Evolutionary conservation across 2,888 invertebrate genomes (phyloP).

Genomic region (Dione vanillae): DNA sequence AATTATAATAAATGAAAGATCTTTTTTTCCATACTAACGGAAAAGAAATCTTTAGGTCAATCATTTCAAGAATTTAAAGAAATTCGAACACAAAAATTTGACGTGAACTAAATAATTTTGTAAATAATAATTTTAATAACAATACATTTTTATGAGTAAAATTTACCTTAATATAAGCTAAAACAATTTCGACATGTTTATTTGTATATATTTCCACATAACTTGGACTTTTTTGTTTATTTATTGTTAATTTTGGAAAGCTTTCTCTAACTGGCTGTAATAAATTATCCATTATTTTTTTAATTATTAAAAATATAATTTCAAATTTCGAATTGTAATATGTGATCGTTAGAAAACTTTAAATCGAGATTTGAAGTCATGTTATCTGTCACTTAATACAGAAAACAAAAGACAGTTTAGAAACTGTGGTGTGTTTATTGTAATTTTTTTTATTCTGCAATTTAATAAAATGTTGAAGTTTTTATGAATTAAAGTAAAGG

Average conservation of each 20-base stretch:
- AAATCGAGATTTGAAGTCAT: neutral
- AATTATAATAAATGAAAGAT: too few species aligned
- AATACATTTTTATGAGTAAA: slow-evolving; percentile 22
- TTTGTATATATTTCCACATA: slow-evolving; percentile 74
- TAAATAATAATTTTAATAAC: neutral
- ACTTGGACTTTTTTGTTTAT: slow-evolving; percentile 69
- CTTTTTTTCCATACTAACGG: too few species aligned
- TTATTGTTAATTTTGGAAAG: slow-evolving; percentile 62
- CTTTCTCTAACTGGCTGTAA: slow-evolving; percentile 60
- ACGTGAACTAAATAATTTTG: too few species aligned
- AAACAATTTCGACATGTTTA: slow-evolving; percentile 60
- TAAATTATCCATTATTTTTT: slow-evolving; percentile 56
- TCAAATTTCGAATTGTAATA: slow-evolving; percentile 1
- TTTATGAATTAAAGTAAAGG: too few species aligned
- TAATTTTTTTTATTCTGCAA: too few species aligned
- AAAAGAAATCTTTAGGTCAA: too few species aligned
- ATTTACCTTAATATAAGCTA: slow-evolving; percentile 67
- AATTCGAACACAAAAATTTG: too few species aligned
- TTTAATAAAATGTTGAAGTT: too few species aligned
- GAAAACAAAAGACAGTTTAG: neutral
- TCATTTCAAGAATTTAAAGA: too few species aligned
- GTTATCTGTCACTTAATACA: neutral
- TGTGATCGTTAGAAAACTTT: neutral
- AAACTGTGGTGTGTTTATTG: neutral
- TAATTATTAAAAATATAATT: neutral